Evolutionary conservation across 2,888 invertebrate species (phyloP).

Genomic region (Diploptera punctata): DNA sequence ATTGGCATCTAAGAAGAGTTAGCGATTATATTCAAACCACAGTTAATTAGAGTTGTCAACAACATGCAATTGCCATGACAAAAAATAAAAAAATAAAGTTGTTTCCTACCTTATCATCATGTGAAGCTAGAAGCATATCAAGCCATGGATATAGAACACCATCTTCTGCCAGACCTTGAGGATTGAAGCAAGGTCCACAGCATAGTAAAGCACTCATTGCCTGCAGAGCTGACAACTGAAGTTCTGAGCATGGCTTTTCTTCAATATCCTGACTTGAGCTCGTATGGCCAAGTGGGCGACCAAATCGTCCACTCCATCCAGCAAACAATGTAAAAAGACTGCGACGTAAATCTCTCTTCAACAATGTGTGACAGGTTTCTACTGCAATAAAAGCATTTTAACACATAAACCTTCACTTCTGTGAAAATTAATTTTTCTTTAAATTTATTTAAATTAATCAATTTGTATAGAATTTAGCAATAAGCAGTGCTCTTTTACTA

Average conservation of each 20-base stretch:
- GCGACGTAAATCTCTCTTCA: conserved; percentile 86
- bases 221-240: conserved; percentile 67
- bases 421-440: too few relatives aligned
- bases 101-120: conserved; percentile 76
- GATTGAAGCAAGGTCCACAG: conserved; percentile 95
- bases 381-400: too few relatives aligned
- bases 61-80: too few relatives aligned
- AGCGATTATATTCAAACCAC: too few relatives aligned
- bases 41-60: too few relatives aligned
- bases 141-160: conserved; percentile 94
- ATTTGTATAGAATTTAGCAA: too few relatives aligned
- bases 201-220: conserved; percentile 96
- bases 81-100: too few relatives aligned
- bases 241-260: conserved; percentile 53
- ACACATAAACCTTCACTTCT: too few relatives aligned
- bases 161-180: conserved; percentile 84
- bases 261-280: conserved; percentile 29
- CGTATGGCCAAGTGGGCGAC: conserved; percentile 63
- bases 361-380: conserved; percentile 82
- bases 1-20: too few relatives aligned
- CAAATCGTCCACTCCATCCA: conserved; percentile 92
- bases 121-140: conserved; percentile 86
- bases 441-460: too few relatives aligned
- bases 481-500: too few relatives aligned
- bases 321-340: conserved; percentile 92